Evolutionary conservation across 2,888 invertebrate genomes (phyloP), one percentile per base, ranked within the genome.

Genomic region (Celastrina argiolus): DNA sequence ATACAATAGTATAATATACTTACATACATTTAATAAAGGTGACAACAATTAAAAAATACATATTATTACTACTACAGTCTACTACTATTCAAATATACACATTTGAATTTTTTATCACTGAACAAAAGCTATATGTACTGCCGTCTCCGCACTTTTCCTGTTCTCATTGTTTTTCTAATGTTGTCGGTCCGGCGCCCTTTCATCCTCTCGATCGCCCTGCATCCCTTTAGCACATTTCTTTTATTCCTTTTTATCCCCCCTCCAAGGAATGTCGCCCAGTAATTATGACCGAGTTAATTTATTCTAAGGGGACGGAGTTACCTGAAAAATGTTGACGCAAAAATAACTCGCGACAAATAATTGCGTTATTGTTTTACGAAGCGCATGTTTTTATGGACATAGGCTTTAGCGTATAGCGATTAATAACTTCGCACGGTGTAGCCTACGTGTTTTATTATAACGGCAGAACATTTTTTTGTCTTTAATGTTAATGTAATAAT

Each of bases 211-310:
- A 88, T 89, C 83, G 87, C 84, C 79, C 79, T 81, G 82, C 83
- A 83, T 84, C 87, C 86, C 86, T 86, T 84, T 83, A 75, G 82
- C 82, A 81, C 84, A 82, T 87, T 90, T 87, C 87, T 88, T 88
- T 88, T 85, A 85, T 85, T 82, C 73, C 78, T 78, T 81, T 84
- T 84, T 83, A 56, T 69, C 69, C 75, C 79, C 81, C 81, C 80
- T 79, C 78, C 73, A 77, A 82, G 77, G 83, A 85, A 86, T 83
- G 82, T 81, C 78, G 75, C 76, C 73, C 41, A 78, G 78, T 81
- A 87, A 87, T 87, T 87, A 85, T 84, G 77, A 77, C 74, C 72
- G 73, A 75, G 78, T 77, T 76, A 75, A 74, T 81, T 79, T 80
- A 76, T 73, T 73, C 74, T 72, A 70, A 73, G 70, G 67, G 71